These are phyloP conservation scores for Phyto melanocephala DNA, from an alignment of 2,888 invertebrate genomes.

Conservation along the genomic window DNA sequence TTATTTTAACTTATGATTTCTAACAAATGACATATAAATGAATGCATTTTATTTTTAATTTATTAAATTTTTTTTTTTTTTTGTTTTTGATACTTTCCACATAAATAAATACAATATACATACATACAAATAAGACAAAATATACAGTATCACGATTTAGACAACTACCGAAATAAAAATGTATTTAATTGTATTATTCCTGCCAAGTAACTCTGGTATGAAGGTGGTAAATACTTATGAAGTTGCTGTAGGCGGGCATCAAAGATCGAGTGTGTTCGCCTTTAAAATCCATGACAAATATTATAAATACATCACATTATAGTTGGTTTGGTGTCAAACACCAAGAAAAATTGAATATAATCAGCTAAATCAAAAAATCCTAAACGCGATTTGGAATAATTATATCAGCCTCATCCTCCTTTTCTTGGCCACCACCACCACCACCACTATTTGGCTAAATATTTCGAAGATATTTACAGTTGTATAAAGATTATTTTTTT, in stretches of 20 bases:
- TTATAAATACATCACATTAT: too few species aligned
- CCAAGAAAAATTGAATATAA: slow-evolving; percentile 26
- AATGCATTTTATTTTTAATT: slow-evolving; percentile 6
- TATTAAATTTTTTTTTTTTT: too few species aligned
- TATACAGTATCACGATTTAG: slow-evolving; percentile 20
- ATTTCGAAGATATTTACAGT: neutral
- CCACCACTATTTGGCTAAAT: slow-evolving; percentile 44
- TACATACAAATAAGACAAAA: too few species aligned
- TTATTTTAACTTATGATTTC: slow-evolving; percentile 22
- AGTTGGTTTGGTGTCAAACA: too few species aligned
- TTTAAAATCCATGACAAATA: slow-evolving; percentile 14
- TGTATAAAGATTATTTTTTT: neutral
- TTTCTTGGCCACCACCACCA: slow-evolving; percentile 74
- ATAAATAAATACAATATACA: slow-evolving; percentile 9
- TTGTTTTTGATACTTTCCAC: slow-evolving; percentile 12
- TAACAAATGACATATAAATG: slow-evolving; percentile 6
- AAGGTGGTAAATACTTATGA: neutral
- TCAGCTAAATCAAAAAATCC: slow-evolving; percentile 22
- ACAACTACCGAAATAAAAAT: slow-evolving; percentile 19
- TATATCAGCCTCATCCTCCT: slow-evolving; percentile 76
- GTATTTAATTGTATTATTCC: slow-evolving; percentile 1
- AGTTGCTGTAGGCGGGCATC: slow-evolving; percentile 11
- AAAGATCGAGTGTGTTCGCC: neutral
- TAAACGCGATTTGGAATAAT: slow-evolving; percentile 74
- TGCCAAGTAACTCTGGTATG: neutral